Conservation (phyloP, 2,113 vertebrate species). For the Himantopus leucocephalus region DNA sequence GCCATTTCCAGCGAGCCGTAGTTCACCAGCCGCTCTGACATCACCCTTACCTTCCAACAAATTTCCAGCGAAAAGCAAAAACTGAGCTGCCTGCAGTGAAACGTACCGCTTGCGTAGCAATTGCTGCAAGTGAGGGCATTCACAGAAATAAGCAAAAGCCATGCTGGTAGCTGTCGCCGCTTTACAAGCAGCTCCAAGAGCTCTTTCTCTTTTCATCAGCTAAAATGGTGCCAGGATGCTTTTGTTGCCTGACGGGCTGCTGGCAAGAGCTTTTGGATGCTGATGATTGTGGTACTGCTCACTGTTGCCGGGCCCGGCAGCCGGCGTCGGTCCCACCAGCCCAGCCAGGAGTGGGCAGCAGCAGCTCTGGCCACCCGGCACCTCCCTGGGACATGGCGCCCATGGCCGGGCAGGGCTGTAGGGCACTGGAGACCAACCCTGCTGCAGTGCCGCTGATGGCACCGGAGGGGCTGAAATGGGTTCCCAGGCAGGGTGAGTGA, state of each 20-base stretch:
- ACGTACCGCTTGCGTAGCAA: background rate
- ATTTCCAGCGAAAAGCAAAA: background rate
- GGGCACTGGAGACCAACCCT: fast-evolving
- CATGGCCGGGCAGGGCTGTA: fast-evolving
- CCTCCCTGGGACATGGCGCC: too few relatives aligned
- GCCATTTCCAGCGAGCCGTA: background rate
- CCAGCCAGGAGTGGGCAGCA: background rate
- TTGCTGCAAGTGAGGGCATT: background rate
- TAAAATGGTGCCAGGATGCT: slow-evolving; percentile 16
- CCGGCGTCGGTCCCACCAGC: fast-evolving
- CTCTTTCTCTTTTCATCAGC: background rate
- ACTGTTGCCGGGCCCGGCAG: background rate
- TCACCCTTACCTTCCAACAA: background rate
- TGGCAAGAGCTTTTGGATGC: background rate
- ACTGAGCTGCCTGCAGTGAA: background rate
- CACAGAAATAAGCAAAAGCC: background rate
- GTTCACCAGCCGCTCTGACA: background rate
- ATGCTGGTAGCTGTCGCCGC: background rate
- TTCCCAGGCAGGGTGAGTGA: background rate
- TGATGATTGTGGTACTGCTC: background rate
- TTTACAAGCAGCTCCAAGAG: background rate
- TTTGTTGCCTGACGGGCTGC: background rate
- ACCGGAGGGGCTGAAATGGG: fast-evolving
- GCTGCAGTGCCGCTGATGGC: background rate
- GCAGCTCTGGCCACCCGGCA: background rate